Evolutionary conservation across 2,888 invertebrate genomes (phyloP).

Genomic region (Spisula solida): DNA sequence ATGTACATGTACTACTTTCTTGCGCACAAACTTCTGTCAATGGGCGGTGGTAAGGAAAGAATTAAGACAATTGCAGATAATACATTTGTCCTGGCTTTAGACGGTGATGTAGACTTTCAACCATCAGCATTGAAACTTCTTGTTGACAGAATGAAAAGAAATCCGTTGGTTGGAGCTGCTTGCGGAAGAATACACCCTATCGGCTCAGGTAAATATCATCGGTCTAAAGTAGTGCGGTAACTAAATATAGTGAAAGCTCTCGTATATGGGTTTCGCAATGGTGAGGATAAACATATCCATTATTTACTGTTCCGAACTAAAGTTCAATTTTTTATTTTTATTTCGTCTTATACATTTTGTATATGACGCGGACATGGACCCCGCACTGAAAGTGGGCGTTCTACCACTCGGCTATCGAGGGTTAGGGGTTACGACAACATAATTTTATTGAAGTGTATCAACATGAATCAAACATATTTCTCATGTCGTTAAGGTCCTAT

Average conservation of each 20-base stretch:
- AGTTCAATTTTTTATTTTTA: too few relatives aligned
- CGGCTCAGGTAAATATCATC: conserved; percentile 91
- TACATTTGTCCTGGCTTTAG: conserved; percentile 97
- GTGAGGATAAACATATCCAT: too few relatives aligned
- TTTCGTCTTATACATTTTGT: too few relatives aligned
- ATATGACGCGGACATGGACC: too few relatives aligned
- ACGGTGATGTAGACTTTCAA: conserved; percentile 97
- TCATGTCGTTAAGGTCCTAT: conserved; percentile 58
- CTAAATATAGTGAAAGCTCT: too few relatives aligned
- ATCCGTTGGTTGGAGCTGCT: conserved; percentile 97
- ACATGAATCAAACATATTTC: too few relatives aligned
- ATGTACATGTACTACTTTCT: conserved; percentile 99
- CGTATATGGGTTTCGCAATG: too few relatives aligned
- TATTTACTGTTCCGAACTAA: too few relatives aligned
- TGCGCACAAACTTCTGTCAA: conserved; percentile 97
- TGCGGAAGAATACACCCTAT: conserved; percentile 99
- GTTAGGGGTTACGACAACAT: too few relatives aligned
- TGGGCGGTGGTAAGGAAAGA: conserved; percentile 89
- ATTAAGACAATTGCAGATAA: conserved; percentile 95
- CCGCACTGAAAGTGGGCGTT: too few relatives aligned
- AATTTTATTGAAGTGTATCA: too few relatives aligned
- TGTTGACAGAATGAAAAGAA: conserved; percentile 99
- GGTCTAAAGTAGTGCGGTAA: neutral
- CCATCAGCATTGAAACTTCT: conserved; percentile 97
- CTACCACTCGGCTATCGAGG: too few relatives aligned